Percentiles rank a stretch among this genome's conserved stretches.
Conservation (phyloP, 1,140 invertebrate species). For the Bilobella aurantiaca region DNA sequence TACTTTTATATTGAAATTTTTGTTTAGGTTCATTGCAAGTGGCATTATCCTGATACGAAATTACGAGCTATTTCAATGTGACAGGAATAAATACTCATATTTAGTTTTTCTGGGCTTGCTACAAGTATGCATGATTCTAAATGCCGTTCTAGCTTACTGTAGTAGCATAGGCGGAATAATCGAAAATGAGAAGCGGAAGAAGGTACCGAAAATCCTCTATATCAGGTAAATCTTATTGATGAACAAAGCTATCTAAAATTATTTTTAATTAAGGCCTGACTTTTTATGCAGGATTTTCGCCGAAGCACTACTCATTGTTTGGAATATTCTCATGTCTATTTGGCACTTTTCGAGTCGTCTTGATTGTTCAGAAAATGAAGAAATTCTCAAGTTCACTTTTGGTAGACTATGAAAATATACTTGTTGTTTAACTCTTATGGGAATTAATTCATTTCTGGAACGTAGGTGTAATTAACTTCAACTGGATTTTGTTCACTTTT, state of each 20-base stretch:
- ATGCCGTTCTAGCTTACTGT: background rate
- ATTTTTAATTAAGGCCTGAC: background rate
- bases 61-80: background rate
- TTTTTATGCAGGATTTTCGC: background rate
- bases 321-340: background rate
- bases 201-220: background rate
- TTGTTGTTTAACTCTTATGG: background rate
- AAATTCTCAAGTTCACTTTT: background rate
- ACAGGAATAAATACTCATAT: background rate
- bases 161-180: background rate
- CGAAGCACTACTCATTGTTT: background rate
- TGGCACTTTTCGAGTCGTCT: background rate
- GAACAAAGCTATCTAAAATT: background rate
- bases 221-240: constrained; percentile 4
- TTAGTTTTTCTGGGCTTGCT: background rate
- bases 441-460: background rate
- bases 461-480: background rate
- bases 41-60: background rate
- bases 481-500: background rate
- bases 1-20: too few species aligned
- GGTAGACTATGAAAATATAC: background rate
- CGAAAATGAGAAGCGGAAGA: background rate
- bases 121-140: background rate
- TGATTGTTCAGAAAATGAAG: background rate
- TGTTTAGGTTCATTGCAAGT: background rate